These are phyloP conservation scores for Bos javanicus DNA, from an alignment of 2,113 vertebrate genomes.

Conservation along the genomic window DNA sequence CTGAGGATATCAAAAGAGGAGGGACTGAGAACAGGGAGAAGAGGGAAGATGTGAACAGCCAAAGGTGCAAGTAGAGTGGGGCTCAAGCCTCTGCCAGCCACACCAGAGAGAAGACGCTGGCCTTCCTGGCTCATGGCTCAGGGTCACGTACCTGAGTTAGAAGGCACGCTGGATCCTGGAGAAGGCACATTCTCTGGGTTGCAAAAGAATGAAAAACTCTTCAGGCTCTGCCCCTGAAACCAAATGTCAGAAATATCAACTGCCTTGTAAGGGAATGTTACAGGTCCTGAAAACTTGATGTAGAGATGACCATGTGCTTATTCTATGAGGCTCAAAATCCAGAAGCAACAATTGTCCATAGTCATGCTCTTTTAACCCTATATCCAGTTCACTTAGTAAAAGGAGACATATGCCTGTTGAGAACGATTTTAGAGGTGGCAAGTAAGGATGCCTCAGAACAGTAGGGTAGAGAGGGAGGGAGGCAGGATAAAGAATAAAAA, in stretches of 20 bases:
- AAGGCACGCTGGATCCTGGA: background rate
- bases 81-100: background rate
- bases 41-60: background rate
- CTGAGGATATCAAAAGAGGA: background rate
- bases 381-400: background rate
- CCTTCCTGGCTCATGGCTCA: background rate
- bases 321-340: background rate
- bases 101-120: background rate
- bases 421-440: background rate
- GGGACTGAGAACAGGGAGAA: background rate
- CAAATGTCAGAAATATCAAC: background rate
- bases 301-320: background rate
- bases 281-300: background rate
- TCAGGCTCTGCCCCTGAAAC: slow-evolving; percentile 50
- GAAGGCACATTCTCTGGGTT: background rate
- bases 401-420: background rate
- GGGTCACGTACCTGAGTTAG: slow-evolving; percentile 78
- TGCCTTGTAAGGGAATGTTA: background rate
- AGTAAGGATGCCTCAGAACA: background rate
- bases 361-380: background rate
- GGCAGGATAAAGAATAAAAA: background rate
- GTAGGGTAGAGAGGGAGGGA: background rate
- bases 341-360: background rate
- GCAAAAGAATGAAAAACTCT: slow-evolving; percentile 64
- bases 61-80: background rate